These are phyloP conservation scores for Camponotus floridanus DNA, from an alignment of 1,140 invertebrate genomes.

Conservation along the genomic window DNA sequence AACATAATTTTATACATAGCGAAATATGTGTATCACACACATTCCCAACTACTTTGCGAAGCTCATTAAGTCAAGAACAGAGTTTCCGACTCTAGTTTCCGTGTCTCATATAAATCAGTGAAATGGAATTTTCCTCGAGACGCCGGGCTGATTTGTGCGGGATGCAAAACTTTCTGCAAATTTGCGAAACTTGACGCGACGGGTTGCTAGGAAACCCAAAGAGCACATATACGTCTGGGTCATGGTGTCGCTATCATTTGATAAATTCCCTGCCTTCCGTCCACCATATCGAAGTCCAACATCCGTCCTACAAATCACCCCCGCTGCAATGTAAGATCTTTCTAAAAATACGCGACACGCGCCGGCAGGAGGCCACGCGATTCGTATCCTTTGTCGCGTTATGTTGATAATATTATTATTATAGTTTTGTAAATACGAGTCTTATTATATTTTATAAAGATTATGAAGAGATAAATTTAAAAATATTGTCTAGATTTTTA, in stretches of 20 bases:
- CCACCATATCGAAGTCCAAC: constrained; percentile 35
- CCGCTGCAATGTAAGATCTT: constrained; percentile 66
- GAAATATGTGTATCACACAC: neutral
- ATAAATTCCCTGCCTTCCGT: constrained; percentile 60
- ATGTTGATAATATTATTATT: neutral
- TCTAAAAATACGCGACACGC: constrained; percentile 68
- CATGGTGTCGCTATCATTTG: constrained; percentile 53
- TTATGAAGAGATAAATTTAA: neutral
- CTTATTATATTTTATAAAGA: neutral
- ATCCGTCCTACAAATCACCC: constrained; percentile 73
- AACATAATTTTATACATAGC: neutral
- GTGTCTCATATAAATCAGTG: constrained; percentile 41
- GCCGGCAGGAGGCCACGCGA: constrained; percentile 47
- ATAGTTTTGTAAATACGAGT: neutral
- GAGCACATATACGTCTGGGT: constrained; percentile 55
- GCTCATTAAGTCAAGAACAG: neutral
- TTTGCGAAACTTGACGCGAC: constrained; percentile 25
- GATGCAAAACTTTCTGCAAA: constrained; percentile 39
- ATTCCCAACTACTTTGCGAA: neutral
- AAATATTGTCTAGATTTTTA: neutral
- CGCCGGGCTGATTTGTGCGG: constrained; percentile 14
- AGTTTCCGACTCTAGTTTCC: constrained; percentile 4
- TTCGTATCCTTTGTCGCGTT: constrained; percentile 29
- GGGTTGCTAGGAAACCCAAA: constrained; percentile 40
- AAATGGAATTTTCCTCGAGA: constrained; percentile 24